Conservation (phyloP, 2,797 vertebrate species). For the Lophotriccus pileatus region DNA sequence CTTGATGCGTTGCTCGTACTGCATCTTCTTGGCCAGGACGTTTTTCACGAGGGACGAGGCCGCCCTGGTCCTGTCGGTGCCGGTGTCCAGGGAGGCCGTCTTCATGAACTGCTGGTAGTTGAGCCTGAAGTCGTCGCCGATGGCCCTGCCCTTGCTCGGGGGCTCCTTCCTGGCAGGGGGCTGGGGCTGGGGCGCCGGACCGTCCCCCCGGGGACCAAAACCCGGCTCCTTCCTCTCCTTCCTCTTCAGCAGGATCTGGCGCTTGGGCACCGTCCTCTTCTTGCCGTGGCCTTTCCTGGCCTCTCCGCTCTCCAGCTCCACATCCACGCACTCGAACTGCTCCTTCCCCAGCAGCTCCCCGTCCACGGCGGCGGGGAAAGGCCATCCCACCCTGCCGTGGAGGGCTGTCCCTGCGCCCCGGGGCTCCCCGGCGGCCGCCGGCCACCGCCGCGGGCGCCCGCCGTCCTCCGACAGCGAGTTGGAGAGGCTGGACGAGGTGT, state of each 20-base stretch:
- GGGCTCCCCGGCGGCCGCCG: background rate
- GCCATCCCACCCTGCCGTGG: background rate
- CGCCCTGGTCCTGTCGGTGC: conserved; percentile 80
- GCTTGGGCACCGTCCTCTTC: conserved; percentile 91
- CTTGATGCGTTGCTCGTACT: conserved; percentile 74
- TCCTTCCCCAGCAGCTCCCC: conserved; percentile 42
- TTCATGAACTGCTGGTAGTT: conserved; percentile 79
- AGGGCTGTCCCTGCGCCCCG: background rate
- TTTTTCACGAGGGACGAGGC: conserved; percentile 89
- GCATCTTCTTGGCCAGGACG: conserved; percentile 90
- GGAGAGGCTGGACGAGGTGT: conserved; percentile 80
- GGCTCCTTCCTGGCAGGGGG: conserved; percentile 29
- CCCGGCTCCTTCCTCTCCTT: conserved; percentile 74
- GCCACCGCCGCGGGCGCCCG: conserved; percentile 75
- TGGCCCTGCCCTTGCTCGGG: background rate
- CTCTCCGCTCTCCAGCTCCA: conserved; percentile 83
- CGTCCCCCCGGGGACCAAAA: conserved; percentile 29
- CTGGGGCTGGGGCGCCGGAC: background rate
- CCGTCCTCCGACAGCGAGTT: conserved; percentile 82
- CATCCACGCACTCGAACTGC: conserved; percentile 87
- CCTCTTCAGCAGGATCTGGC: conserved; percentile 91
- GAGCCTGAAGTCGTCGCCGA: conserved; percentile 63
- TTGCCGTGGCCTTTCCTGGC: conserved; percentile 71
- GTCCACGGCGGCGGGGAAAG: background rate
- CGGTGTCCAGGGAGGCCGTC: conserved; percentile 84